A percentile compares a stretch with the other conserved stretches of the same genome.
These are phyloP conservation scores for Crotalus helleri DNA, from an alignment of 2,113 vertebrate genomes.

Conservation along the genomic window DNA sequence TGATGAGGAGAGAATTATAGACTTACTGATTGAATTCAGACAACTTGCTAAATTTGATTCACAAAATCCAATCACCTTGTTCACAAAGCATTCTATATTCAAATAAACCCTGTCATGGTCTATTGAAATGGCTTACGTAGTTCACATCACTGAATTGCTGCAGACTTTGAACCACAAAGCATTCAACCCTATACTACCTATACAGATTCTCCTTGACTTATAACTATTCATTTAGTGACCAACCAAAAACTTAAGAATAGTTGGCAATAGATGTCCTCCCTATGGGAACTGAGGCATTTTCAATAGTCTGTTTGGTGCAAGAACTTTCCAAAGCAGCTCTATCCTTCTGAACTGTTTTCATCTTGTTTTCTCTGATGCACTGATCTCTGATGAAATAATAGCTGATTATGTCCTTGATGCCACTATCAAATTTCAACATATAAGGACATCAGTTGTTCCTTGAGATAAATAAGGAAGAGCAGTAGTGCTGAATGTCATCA, in stretches of 20 bases:
- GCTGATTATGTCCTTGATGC: not conserved
- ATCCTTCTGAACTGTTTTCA: not conserved
- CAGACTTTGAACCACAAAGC: too few relatives aligned
- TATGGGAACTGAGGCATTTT: not conserved
- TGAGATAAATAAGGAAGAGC: not conserved
- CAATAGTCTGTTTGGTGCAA: not conserved
- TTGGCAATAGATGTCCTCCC: not conserved
- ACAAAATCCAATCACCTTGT: too few relatives aligned
- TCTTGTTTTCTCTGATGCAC: not conserved
- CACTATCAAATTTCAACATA: not conserved
- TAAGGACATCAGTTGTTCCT: not conserved
- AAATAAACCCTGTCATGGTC: too few relatives aligned
- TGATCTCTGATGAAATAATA: not conserved
- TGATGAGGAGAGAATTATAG: not conserved
- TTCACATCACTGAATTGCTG: too few relatives aligned
- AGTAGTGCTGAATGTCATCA: not conserved
- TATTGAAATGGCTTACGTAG: too few relatives aligned
- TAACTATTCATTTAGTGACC: too few relatives aligned
- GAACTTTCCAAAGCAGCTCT: not conserved
- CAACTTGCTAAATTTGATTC: not conserved
- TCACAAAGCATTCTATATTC: too few relatives aligned
- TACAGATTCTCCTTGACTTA: too few relatives aligned
- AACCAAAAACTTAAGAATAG: not conserved
- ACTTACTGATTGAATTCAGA: not conserved
- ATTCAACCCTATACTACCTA: too few relatives aligned